Conservation (phyloP, 2,888 invertebrate species). For the Tortricodes alternella region DNA sequence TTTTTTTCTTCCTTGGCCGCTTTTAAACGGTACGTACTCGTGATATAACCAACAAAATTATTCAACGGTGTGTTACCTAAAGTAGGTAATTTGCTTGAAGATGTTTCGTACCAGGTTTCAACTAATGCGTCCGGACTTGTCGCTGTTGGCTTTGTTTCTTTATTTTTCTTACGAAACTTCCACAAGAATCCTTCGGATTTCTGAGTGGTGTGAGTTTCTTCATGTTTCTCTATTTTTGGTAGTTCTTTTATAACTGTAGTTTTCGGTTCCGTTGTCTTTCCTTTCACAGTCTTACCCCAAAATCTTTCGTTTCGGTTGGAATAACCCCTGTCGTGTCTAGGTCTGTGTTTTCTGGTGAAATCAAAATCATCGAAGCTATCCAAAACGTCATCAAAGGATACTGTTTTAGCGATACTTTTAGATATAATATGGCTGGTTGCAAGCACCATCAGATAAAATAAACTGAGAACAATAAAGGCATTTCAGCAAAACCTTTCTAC, state of each 20-base stretch:
- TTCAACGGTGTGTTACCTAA: background rate
- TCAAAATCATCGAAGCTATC: conserved; percentile 37
- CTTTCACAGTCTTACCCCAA: conserved; percentile 43
- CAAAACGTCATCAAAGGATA: conserved; percentile 42
- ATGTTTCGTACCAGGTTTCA: too few species aligned
- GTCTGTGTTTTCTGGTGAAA: background rate
- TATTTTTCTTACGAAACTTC: background rate
- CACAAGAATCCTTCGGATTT: background rate
- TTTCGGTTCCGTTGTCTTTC: too few species aligned
- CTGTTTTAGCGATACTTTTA: conserved; percentile 56
- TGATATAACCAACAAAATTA: background rate
- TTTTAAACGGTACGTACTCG: background rate
- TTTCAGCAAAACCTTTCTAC: too few species aligned
- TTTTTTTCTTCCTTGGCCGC: background rate
- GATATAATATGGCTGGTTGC: conserved; percentile 61
- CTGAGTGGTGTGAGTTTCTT: background rate
- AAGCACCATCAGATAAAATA: conserved; percentile 68
- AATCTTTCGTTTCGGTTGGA: conserved; percentile 26
- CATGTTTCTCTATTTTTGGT: background rate
- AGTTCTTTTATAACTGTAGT: background rate
- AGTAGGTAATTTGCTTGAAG: background rate
- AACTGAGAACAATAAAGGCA: conserved; percentile 51
- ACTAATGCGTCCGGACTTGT: background rate
- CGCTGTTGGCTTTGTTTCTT: background rate
- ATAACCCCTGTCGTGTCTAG: background rate